Conservation (phyloP, 2,888 invertebrate genomes). For the Sesamia inferens region DNA sequence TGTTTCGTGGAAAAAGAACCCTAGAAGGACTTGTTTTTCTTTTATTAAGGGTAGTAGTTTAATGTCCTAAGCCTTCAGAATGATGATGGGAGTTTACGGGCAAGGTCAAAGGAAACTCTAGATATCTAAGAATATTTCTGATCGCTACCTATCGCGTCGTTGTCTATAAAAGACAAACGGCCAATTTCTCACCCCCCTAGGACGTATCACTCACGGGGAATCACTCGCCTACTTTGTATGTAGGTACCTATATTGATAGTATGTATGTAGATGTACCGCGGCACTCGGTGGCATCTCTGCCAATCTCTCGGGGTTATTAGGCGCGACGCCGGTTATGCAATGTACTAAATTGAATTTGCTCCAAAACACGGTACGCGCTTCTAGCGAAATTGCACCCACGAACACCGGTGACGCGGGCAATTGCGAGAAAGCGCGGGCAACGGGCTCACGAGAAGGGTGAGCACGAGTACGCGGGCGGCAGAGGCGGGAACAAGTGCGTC, state of each 20-base stretch:
- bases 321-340: conserved; percentile 54
- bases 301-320: conserved; percentile 52
- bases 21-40: neutral
- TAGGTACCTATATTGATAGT: neutral
- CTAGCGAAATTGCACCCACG: conserved; percentile 54
- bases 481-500: conserved; percentile 72
- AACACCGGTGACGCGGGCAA: conserved; percentile 58
- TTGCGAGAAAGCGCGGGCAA: conserved; percentile 61
- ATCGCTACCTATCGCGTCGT: too few species aligned
- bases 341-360: conserved; percentile 54
- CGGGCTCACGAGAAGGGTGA: conserved; percentile 63
- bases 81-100: neutral
- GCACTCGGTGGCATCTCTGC: conserved; percentile 42
- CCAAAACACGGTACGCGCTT: conserved; percentile 56
- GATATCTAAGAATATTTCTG: neutral
- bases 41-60: neutral
- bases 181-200: conserved; percentile 5
- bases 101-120: too few species aligned
- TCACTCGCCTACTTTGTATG: conserved; percentile 25
- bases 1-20: neutral
- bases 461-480: conserved; percentile 58
- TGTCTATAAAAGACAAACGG: neutral
- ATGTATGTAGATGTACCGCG: conserved; percentile 30
- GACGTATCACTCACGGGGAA: conserved; percentile 3
- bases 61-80: neutral